phyloP scores from a whole-genome alignment of 2,888 invertebrate species.

The Parnassius mnemosyne region DNA sequence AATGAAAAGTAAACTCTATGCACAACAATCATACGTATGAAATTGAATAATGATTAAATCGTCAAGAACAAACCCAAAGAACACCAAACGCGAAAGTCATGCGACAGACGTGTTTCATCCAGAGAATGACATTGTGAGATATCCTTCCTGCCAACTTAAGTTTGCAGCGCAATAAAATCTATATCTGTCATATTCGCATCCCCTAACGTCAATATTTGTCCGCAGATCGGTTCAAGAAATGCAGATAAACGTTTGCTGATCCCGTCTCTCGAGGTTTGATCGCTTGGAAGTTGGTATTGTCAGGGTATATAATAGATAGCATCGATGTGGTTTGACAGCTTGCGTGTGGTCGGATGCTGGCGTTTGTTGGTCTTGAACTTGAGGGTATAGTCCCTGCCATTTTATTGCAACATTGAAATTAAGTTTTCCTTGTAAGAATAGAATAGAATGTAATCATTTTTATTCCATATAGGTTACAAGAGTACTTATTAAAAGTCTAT shows the following conservation, averaged over 20 bases:
- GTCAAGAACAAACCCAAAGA: background rate
- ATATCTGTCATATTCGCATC: constrained; percentile 37
- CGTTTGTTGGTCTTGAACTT: background rate
- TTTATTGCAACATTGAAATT: background rate
- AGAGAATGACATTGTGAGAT: constrained; percentile 55
- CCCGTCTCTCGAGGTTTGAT: constrained; percentile 47
- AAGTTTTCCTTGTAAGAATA: too few species aligned
- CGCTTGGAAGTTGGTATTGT: constrained; percentile 45
- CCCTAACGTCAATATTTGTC: constrained; percentile 27
- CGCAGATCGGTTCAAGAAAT: constrained; percentile 27
- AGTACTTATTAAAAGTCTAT: too few species aligned
- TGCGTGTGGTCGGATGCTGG: constrained; percentile 53
- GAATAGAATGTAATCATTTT: too few species aligned
- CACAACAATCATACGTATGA: too few species aligned
- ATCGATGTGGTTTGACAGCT: constrained; percentile 55
- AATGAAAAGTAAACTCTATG: too few species aligned
- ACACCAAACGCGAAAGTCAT: constrained; percentile 18
- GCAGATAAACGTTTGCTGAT: constrained; percentile 29
- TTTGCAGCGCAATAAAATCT: constrained; percentile 22
- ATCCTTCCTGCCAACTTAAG: constrained; percentile 39
- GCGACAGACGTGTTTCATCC: constrained; percentile 35
- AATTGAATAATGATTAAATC: background rate
- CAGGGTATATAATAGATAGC: constrained; percentile 53
- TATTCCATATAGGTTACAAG: too few species aligned
- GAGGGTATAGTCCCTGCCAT: background rate